Percentiles rank a stretch among this genome's conserved stretches.
phyloP scores from a whole-genome alignment of 2,888 invertebrate species.

The Creontiades dilutus region DNA sequence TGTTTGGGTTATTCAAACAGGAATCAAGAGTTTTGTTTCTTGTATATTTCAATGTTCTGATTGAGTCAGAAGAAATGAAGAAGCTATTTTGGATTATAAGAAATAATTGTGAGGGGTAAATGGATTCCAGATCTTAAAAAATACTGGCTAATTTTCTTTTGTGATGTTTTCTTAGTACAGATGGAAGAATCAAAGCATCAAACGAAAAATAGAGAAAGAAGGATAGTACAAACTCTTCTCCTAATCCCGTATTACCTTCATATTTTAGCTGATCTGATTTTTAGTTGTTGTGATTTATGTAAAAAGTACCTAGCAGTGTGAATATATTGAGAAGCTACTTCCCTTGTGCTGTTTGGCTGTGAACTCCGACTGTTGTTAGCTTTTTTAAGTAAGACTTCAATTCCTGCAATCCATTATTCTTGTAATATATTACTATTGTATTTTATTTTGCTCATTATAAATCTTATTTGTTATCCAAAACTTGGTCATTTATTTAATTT shows the following conservation, averaged over 20 bases:
- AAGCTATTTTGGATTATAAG: no score
- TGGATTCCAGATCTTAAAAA: no score
- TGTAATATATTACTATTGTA: background rate
- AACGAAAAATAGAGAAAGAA: no score
- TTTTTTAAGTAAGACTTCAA: slow-evolving; percentile 6
- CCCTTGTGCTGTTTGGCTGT: slow-evolving; percentile 61
- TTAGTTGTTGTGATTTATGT: background rate
- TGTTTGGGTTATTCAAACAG: no score
- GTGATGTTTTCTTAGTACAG: no score
- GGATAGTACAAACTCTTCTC: no score
- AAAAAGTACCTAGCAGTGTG: background rate
- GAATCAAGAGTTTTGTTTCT: no score
- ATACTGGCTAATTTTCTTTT: no score
- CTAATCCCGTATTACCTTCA: background rate
- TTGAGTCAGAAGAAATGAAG: no score
- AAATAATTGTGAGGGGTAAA: no score
- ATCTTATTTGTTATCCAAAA: background rate
- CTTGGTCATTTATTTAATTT: background rate
- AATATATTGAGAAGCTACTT: background rate
- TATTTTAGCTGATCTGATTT: background rate
- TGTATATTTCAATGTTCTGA: no score
- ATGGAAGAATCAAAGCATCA: no score
- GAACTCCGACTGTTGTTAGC: slow-evolving; percentile 57
- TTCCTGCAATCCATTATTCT: background rate
- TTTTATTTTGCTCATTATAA: slow-evolving; percentile 1